These are phyloP conservation scores for Anthoscopus minutus DNA, from an alignment of 2,113 vertebrate species.

Conservation along the genomic window DNA sequence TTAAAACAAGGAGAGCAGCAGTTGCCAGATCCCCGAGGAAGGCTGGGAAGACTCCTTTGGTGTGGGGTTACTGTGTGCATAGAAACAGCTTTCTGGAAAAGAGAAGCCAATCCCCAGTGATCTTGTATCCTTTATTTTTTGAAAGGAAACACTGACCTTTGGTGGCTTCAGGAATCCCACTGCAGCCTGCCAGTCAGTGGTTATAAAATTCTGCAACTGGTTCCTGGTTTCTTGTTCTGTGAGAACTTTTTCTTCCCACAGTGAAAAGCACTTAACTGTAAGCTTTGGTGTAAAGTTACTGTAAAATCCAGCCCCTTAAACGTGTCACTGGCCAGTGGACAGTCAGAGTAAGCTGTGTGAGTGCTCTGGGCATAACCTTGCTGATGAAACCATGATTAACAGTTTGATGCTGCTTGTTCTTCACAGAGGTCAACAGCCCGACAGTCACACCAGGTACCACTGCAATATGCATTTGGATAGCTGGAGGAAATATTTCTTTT, in stretches of 20 bases:
- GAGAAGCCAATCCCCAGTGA: neutral
- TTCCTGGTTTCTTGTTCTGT: neutral
- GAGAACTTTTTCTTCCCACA: neutral
- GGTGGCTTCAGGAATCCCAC: neutral
- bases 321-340: neutral
- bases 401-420: neutral
- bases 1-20: neutral
- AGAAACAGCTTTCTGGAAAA: neutral
- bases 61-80: neutral
- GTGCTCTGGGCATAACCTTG: neutral
- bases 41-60: neutral
- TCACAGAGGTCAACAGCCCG: neutral
- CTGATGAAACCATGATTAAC: neutral
- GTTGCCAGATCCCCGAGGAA: neutral
- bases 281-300: neutral
- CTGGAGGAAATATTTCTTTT: neutral
- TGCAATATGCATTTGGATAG: neutral
- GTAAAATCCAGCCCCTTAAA: neutral
- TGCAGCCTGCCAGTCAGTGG: neutral
- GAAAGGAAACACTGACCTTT: neutral
- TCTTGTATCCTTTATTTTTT: neutral
- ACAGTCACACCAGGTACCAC: neutral
- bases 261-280: neutral
- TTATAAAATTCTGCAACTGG: neutral
- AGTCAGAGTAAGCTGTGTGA: neutral